Evolutionary conservation across 2,888 invertebrate species (phyloP), one percentile per base, ranked within the genome.

Genomic region (Philaethria dido): DNA sequence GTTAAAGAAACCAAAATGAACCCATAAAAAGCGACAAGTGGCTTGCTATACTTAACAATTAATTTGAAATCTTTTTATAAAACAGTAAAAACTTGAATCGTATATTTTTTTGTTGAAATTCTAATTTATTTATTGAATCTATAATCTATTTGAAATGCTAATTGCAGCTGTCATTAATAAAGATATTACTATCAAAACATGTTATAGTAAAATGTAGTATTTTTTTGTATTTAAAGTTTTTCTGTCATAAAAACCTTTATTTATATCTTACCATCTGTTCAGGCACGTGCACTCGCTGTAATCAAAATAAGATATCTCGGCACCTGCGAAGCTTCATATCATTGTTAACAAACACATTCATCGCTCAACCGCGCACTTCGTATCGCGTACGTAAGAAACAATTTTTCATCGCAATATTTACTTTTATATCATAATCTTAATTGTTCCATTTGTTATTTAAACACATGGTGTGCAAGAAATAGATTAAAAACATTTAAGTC

Each of bases 291-390:
- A 80, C 77, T 62, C 72, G 68, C 69, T 77, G 71, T 70, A 78
- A 81, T 81, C 78, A 81, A 80, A 82, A 81, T 81, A 81, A 76
- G 78, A 79, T 80, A 78, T 74, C 76, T 76, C 73, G 71, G 74
- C 88, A 88, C 87, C 87, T 88, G 86, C 75, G 77, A 76, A 80
- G 78, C 81, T 82, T 79, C 77, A 77, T 77, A 82, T 83, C 82
- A 88, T 89, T 89, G 88, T 89, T 87, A 84, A 70, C 68, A 69
- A 72, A 73, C 66, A 82, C 81, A 73, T 59, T 89, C 88, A 88
- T 85, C 83, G 80, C 74, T 71, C 72, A 80, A 75, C 77, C 80
- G 75, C 79, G 85, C 80, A 63, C 68, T 52, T 60, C 78, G 83
- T n/a, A n/a, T n/a, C n/a, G n/a, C n/a, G n/a, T 79, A 62, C 69